phyloP scores from a whole-genome alignment of 2,888 invertebrate genomes.

The Sinodicranocentrus sp. region DNA sequence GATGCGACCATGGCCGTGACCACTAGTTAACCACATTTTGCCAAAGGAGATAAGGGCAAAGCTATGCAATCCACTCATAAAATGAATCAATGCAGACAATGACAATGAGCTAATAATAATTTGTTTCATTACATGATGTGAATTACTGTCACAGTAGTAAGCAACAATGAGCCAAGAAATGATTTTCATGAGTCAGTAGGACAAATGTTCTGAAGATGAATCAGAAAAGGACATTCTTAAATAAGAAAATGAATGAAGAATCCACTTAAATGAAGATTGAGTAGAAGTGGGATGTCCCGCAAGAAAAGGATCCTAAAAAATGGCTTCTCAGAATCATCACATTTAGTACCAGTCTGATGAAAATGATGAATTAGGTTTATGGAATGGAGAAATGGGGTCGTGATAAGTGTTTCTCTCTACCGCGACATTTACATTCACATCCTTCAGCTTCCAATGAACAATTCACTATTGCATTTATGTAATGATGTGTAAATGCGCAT shows the following conservation, averaged over 20 bases:
- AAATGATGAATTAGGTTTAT: conserved; percentile 26
- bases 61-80: neutral
- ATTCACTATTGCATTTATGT: too few relatives aligned
- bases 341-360: conserved; percentile 12
- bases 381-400: conserved; percentile 25
- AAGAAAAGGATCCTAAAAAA: conserved; percentile 5
- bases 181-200: conserved; percentile 44
- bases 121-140: conserved; percentile 51
- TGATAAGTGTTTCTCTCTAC: conserved; percentile 7
- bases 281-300: conserved; percentile 16
- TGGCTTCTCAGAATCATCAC: conserved; percentile 18
- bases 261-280: conserved; percentile 27
- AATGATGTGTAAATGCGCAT: too few relatives aligned
- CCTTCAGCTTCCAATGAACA: too few relatives aligned
- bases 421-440: too few relatives aligned
- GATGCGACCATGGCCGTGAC: conserved; percentile 31
- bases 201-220: conserved; percentile 20
- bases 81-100: conserved; percentile 5
- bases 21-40: neutral
- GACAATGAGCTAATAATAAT: conserved; percentile 51
- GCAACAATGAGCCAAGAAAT: conserved; percentile 35
- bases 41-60: conserved; percentile 14
- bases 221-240: neutral
- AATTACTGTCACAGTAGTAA: conserved; percentile 47
- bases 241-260: conserved; percentile 29